phyloP scores from a whole-genome alignment of 2,888 invertebrate genomes.

The Enchytraeus crypticus region DNA sequence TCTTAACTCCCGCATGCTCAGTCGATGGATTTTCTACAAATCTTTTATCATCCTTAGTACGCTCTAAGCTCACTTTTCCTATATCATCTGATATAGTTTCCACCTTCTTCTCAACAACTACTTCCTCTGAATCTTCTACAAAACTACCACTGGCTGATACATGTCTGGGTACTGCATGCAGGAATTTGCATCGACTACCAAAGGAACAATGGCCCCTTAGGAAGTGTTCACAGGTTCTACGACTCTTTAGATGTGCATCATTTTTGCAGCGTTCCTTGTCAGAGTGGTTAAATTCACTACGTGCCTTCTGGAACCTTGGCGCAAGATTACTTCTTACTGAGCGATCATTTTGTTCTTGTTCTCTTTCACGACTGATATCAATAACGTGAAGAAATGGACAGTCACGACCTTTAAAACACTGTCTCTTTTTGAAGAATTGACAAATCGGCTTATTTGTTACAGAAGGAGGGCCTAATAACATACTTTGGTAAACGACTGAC shows the following conservation, averaged over 20 bases:
- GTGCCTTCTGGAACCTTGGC: background rate
- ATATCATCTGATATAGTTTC: no score
- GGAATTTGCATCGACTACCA: background rate
- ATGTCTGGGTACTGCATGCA: no score
- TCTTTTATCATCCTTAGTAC: no score
- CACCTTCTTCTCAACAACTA: no score
- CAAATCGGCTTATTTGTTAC: background rate
- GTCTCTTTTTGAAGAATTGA: background rate
- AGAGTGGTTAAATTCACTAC: background rate
- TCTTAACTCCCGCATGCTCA: no score
- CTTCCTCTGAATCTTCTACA: no score
- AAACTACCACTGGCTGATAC: no score
- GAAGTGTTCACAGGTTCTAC: background rate
- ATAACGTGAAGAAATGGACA: slow-evolving; percentile 7
- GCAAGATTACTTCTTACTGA: background rate
- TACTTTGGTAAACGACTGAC: no score
- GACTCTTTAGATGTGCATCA: background rate
- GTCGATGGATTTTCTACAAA: no score
- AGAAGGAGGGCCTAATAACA: no score
- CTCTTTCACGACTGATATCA: background rate
- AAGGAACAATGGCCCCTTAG: background rate
- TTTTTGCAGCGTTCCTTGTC: background rate
- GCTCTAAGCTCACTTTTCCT: no score
- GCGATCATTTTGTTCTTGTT: background rate
- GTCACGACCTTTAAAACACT: slow-evolving; percentile 1